A percentile compares a stretch with the other conserved stretches of the same genome.
Evolutionary conservation across 2,113 vertebrate genomes (phyloP).

Genomic region (Orcinus orca): DNA sequence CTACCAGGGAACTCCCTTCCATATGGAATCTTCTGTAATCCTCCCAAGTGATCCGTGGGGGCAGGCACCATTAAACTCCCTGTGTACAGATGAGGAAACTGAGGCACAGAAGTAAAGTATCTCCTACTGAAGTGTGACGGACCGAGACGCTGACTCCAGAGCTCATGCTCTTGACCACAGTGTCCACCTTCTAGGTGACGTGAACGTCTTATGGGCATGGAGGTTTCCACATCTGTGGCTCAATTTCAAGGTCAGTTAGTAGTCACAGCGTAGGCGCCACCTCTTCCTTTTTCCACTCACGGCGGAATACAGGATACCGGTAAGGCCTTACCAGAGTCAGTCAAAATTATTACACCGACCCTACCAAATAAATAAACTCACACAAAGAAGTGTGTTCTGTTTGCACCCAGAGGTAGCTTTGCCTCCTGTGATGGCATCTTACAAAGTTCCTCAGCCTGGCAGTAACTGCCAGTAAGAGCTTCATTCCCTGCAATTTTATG

Average conservation of each 20-base stretch:
- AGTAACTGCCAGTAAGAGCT: neutral
- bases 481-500: neutral
- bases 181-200: no score
- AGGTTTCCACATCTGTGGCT: neutral
- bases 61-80: neutral
- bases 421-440: neutral
- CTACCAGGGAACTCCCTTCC: no score
- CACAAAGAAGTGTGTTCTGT: neutral
- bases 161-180: neutral
- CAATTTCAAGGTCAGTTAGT: neutral
- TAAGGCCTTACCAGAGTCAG: neutral
- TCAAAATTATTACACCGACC: neutral
- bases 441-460: neutral
- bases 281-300: neutral
- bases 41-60: neutral
- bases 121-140: neutral
- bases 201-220: neutral
- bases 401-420: neutral
- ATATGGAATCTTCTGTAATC: neutral
- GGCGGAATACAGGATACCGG: neutral
- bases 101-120: neutral
- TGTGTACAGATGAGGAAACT: neutral
- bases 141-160: neutral
- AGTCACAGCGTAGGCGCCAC: neutral
- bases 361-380: neutral